A percentile compares a stretch with the other conserved stretches of the same genome.
Conservation (phyloP, 2,113 vertebrate genomes). For the Rhagologus leucostigma region DNA sequence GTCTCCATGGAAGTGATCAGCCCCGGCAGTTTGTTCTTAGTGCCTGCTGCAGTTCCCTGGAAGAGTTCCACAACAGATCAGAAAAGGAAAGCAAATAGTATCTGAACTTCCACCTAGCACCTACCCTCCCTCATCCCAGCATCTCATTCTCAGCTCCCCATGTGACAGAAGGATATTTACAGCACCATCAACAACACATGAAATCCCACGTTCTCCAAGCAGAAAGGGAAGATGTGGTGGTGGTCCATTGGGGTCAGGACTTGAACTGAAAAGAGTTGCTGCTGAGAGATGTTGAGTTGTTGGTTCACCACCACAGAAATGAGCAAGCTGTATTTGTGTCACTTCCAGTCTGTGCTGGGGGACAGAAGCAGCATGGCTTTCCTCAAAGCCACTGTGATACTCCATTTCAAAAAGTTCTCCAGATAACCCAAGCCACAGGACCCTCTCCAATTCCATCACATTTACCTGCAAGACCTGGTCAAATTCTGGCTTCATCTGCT, state of each 20-base stretch:
- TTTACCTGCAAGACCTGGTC: constrained; percentile 92
- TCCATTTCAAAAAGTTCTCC: background rate
- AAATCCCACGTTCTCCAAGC: background rate
- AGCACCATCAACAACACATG: background rate
- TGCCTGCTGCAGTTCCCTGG: constrained; percentile 95
- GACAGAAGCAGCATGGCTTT: background rate
- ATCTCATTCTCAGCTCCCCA: background rate
- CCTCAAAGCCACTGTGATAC: background rate
- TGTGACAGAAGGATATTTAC: background rate
- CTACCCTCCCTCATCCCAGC: background rate
- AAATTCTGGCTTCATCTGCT: constrained; percentile 93
- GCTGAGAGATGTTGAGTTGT: background rate
- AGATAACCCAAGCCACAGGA: background rate
- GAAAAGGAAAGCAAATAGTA: background rate
- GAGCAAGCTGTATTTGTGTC: background rate
- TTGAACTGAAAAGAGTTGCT: background rate
- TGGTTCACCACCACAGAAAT: background rate
- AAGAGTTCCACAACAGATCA: background rate
- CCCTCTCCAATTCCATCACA: background rate
- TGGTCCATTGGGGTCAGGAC: background rate
- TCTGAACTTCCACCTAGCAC: background rate
- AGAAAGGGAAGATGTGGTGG: background rate
- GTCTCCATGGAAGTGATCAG: constrained; percentile 98
- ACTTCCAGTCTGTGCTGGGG: background rate
- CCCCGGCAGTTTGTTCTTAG: constrained; percentile 95